Percentiles rank a stretch among this genome's conserved stretches.
These are phyloP conservation scores for Ascidia mentula DNA, from an alignment of 23 tunicate species.

Conservation along the genomic window DNA sequence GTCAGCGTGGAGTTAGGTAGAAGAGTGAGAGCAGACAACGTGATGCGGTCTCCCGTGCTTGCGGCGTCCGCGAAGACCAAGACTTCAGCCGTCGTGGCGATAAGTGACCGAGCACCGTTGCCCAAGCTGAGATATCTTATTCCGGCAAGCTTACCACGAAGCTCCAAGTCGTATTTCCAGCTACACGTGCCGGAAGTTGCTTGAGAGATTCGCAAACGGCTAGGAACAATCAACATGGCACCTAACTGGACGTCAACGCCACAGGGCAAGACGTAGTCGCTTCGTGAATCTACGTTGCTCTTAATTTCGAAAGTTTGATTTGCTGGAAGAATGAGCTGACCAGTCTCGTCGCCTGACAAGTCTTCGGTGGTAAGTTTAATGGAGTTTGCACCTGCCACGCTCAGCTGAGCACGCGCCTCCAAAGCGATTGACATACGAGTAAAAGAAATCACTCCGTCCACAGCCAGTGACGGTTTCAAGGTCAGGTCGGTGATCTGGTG, in stretches of 20 bases:
- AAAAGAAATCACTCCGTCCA: not conserved
- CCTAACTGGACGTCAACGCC: not conserved
- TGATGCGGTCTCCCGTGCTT: not conserved
- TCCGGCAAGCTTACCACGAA: slow-evolving; percentile 19
- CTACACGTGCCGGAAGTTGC: not conserved
- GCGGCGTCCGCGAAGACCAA: slow-evolving; percentile 4
- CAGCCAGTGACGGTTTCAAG: not conserved
- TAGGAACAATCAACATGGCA: slow-evolving; percentile 13
- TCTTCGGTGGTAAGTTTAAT: not conserved
- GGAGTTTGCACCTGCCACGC: not conserved
- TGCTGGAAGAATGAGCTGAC: slow-evolving; percentile 7
- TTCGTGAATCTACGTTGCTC: slow-evolving; percentile 12
- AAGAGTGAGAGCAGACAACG: slow-evolving; percentile 10
- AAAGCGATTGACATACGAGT: not conserved
- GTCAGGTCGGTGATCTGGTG: not conserved
- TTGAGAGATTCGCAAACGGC: not conserved
- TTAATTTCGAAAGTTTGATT: slow-evolving; percentile 15
- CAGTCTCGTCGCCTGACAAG: slow-evolving; percentile 12
- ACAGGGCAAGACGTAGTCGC: slow-evolving; percentile 20
- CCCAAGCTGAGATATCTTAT: slow-evolving; percentile 13
- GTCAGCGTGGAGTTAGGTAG: slow-evolving; percentile 2
- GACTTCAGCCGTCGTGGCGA: slow-evolving; percentile 6
- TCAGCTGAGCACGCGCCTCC: not conserved
- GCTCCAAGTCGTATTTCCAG: slow-evolving; percentile 13
- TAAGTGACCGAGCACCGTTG: not conserved